phyloP scores from a whole-genome alignment of 1,140 invertebrate species.

The Drosophila tristis region DNA sequence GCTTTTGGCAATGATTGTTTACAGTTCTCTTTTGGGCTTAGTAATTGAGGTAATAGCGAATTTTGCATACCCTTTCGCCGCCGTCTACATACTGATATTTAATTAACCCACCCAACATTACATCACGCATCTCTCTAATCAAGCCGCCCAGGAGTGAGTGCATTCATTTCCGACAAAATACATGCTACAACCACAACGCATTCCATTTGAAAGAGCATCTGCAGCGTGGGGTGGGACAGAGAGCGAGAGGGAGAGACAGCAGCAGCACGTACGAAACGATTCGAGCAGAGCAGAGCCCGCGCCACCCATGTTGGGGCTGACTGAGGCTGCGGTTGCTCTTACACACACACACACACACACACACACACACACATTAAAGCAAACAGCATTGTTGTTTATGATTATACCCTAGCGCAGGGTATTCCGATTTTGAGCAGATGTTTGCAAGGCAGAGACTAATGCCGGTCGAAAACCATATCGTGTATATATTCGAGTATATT shows the following conservation, averaged over 20 bases:
- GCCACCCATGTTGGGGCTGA: slow-evolving; percentile 48
- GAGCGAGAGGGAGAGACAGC: slow-evolving; percentile 12
- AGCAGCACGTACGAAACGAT: slow-evolving; percentile 54
- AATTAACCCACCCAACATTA: neutral
- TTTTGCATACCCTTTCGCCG: too few relatives aligned
- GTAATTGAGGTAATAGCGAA: too few relatives aligned
- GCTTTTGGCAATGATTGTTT: slow-evolving; percentile 44
- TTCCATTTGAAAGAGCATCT: slow-evolving; percentile 36
- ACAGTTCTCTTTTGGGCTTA: slow-evolving; percentile 29
- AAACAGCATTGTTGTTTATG: slow-evolving; percentile 34
- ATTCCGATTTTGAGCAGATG: too few relatives aligned
- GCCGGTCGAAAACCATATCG: too few relatives aligned
- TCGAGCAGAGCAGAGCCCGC: slow-evolving; percentile 25
- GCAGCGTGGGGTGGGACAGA: slow-evolving; percentile 3
- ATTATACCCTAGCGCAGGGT: neutral
- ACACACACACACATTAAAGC: slow-evolving; percentile 8
- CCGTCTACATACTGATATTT: too few relatives aligned
- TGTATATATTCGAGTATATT: too few relatives aligned
- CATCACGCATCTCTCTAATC: slow-evolving; percentile 27
- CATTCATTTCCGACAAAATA: neutral
- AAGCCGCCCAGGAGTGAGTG: slow-evolving; percentile 1
- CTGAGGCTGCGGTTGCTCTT: neutral
- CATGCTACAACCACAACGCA: neutral
- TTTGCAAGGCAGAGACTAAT: too few relatives aligned
- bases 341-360: slow-evolving; percentile 11